A percentile compares a stretch with the other conserved stretches of the same genome.
phyloP scores from a whole-genome alignment of 2,888 invertebrate genomes.

The Lasius fuliginosus region DNA sequence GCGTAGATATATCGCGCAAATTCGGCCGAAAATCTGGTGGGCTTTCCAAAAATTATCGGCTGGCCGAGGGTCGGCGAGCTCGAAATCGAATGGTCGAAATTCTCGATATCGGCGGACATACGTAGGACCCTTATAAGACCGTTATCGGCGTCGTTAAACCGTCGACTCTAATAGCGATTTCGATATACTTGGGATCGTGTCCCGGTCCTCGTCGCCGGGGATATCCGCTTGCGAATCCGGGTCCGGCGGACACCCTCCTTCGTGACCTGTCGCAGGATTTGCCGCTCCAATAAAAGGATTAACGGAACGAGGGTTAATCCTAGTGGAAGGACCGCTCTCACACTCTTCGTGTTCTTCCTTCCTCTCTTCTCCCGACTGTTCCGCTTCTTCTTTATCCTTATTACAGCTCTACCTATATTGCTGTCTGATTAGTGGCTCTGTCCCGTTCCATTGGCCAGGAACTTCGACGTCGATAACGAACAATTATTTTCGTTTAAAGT shows the following conservation, averaged over 20 bases:
- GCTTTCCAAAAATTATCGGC: conserved; percentile 40
- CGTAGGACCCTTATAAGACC: conserved; percentile 69
- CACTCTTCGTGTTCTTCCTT: conserved; percentile 68
- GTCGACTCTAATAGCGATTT: conserved; percentile 69
- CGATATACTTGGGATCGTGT: conserved; percentile 70
- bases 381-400: conserved; percentile 41
- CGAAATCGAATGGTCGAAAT: conserved; percentile 59
- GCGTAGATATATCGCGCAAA: conserved; percentile 17
- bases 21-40: background rate
- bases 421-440: conserved; percentile 67
- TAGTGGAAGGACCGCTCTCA: conserved; percentile 83
- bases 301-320: conserved; percentile 85
- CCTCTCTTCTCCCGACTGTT: background rate
- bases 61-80: conserved; percentile 23
- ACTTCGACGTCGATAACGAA: conserved; percentile 71
- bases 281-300: conserved; percentile 85
- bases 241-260: conserved; percentile 78
- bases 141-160: conserved; percentile 72
- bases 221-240: conserved; percentile 73
- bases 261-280: conserved; percentile 84
- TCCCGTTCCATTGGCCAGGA: conserved; percentile 56
- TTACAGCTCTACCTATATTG: conserved; percentile 60
- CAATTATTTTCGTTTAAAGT: conserved; percentile 67
- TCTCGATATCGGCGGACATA: conserved; percentile 64
- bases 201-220: conserved; percentile 64